Evolutionary conservation across 1,140 invertebrate genomes (phyloP).

Genomic region (Listronotus oregonensis): DNA sequence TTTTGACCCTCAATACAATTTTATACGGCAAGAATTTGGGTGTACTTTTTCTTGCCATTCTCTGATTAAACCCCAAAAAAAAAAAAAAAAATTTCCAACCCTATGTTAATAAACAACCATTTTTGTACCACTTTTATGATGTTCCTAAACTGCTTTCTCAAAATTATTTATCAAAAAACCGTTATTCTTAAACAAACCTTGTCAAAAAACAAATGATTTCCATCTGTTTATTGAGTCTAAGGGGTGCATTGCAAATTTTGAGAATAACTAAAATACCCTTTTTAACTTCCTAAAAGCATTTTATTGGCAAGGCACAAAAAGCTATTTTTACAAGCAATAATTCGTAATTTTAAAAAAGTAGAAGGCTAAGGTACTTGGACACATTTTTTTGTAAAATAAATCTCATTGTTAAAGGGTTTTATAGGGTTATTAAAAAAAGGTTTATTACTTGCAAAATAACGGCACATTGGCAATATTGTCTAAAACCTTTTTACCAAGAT

Average conservation of each 20-base stretch:
- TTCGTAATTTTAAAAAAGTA: conserved; percentile 1
- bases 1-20: too few relatives aligned
- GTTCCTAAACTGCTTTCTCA: too few relatives aligned
- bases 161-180: too few relatives aligned
- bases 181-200: too few relatives aligned
- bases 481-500: too few relatives aligned
- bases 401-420: background rate
- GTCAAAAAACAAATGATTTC: background rate
- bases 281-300: conserved; percentile 4
- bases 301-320: conserved; percentile 1
- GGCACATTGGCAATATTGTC: background rate
- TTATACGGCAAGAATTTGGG: too few relatives aligned
- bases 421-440: conserved; percentile 3
- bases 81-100: too few relatives aligned
- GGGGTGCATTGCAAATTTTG: conserved; percentile 6
- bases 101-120: too few relatives aligned
- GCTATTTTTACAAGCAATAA: conserved; percentile 9
- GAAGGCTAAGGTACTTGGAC: background rate
- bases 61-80: too few relatives aligned
- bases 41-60: too few relatives aligned
- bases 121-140: too few relatives aligned
- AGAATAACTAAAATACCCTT: background rate
- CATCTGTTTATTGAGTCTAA: background rate
- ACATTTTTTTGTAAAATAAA: background rate
- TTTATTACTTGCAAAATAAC: background rate